These are phyloP conservation scores for Pionites leucogaster DNA, from an alignment of 2,113 vertebrate genomes.

Conservation along the genomic window DNA sequence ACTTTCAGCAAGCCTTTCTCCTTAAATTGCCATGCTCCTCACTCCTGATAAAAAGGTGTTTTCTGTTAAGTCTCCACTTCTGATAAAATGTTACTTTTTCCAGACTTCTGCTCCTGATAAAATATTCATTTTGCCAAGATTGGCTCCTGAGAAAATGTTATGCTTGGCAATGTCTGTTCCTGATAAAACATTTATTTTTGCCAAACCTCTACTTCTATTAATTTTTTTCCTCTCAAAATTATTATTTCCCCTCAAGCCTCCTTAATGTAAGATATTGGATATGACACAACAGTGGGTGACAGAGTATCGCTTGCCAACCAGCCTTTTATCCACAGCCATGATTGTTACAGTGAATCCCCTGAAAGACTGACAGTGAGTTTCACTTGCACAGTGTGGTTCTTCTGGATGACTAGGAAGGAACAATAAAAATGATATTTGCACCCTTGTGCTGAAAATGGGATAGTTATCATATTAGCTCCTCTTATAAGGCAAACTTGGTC, in stretches of 20 bases:
- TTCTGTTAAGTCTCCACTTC: constrained; percentile 43
- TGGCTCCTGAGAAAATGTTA: constrained; percentile 64
- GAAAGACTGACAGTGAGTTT: neutral
- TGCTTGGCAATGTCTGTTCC: constrained; percentile 18
- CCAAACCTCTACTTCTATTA: constrained; percentile 44
- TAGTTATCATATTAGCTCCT: constrained; percentile 72
- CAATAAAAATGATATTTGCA: constrained; percentile 57
- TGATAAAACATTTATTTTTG: constrained; percentile 45
- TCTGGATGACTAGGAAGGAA: constrained; percentile 43
- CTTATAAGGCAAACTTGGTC: constrained; percentile 62
- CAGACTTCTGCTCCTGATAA: constrained; percentile 36
- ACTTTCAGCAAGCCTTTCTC: constrained; percentile 44
- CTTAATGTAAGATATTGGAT: constrained; percentile 6
- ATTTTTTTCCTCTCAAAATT: constrained; percentile 47
- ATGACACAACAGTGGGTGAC: neutral
- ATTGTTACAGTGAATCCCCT: neutral
- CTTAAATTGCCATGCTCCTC: constrained; percentile 8
- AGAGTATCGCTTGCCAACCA: neutral
- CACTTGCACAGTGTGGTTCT: neutral
- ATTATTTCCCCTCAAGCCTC: constrained; percentile 39
- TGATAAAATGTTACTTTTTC: constrained; percentile 60
- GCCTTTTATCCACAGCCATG: constrained; percentile 41
- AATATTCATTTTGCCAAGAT: constrained; percentile 62
- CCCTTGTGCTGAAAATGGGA: constrained; percentile 65
- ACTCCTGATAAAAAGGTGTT: constrained; percentile 55